Evolutionary conservation across 1,140 invertebrate species (phyloP), one percentile per base, ranked within the genome.

Genomic region (Ladona fulva): DNA sequence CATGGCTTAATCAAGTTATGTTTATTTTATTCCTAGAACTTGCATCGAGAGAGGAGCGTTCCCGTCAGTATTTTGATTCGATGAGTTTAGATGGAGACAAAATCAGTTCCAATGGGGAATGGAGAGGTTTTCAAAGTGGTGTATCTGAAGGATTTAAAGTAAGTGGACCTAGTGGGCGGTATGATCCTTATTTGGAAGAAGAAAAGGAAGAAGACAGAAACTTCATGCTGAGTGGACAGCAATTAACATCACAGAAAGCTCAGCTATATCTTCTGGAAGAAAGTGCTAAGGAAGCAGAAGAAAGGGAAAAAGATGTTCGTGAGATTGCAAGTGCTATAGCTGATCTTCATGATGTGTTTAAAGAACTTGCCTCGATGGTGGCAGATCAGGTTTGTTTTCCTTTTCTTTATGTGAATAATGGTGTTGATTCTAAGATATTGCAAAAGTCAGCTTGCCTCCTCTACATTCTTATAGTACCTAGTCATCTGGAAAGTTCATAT

Each of bases 311-410:
- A 82, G 95, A 98, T 87, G 95, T 98, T 6, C 92, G 92, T 29
- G 91, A 93, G 81, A 95, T 99, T 81, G 94, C 98, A 0, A 91
- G 92, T 82, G 97, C 95, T 8, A 97, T 99, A 82, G 88, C 93
- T 42, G 96, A 98, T 84, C 88, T 99, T 66, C 98, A 98, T 85
- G 90, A 95, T 80, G 93, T 99, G 80, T 99, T 98, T 83, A 95
- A 96, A 86, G 90, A 91, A 81, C 82, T 91, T 37, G 86, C 89
- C 7, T 83, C 86, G 3, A 89, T 91, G 85, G 89, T 92, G 25
- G 85, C 87, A 29, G 89, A 91, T 81, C 90, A 91, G 86, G 90
- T 91, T 84, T 81, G 78, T 77, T 24, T 25, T 22, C 24, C 25
- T 37, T 37, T 5, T 37, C 29, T 37, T 37, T 37, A 5, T 37